Evolutionary conservation across 2,113 vertebrate genomes (phyloP), one percentile per base, ranked within the genome.

Genomic region (Coracopsis vasa): DNA sequence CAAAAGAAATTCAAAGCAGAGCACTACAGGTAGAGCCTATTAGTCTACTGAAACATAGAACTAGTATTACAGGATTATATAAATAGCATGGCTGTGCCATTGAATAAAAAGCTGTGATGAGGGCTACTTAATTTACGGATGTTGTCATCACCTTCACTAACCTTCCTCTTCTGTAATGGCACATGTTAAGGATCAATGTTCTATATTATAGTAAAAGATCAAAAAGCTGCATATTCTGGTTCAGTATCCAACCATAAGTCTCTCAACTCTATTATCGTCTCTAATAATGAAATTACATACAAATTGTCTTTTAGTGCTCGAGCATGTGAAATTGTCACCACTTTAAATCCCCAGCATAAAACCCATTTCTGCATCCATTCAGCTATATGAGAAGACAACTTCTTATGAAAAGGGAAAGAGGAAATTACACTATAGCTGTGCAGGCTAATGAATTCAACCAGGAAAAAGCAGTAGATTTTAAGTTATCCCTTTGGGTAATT

Each of bases 211-310:
- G 25, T 53, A 62, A 91, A 89, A 90, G 77, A 95, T 95, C 83
- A 95, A 86, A 96, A 95, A 91, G 56, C 92, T 86, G n/a, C 83
- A 92, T 45, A 80, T 89, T 80, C 80, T 92, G n/a, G 41, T 94
- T 92, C 80, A 91, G 86, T 45, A 72, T 84, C 41, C 86, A 80
- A 35, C 39, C 4, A 0, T 75, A 91, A 93, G 72, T 92, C 56
- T 95, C 72, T 90, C 75, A 78, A 78, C 65, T 88, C 86, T 83
- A 72, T 94, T 94, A 96, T 84, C 33, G 3, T 77, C 86, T 84
- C 70, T 95, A 95, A 86, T 95, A 95, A 95, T 81, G 83, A 92
- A 95, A 92, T 96, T 88, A 91, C 69, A 67, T 29, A 80, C n/a
- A 94, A 94, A 93, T 91, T 95, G 77, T 93, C 83, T 92, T 92